Evolutionary conservation across 2,888 invertebrate genomes (phyloP).

Genomic region (Limenitis camilla): DNA sequence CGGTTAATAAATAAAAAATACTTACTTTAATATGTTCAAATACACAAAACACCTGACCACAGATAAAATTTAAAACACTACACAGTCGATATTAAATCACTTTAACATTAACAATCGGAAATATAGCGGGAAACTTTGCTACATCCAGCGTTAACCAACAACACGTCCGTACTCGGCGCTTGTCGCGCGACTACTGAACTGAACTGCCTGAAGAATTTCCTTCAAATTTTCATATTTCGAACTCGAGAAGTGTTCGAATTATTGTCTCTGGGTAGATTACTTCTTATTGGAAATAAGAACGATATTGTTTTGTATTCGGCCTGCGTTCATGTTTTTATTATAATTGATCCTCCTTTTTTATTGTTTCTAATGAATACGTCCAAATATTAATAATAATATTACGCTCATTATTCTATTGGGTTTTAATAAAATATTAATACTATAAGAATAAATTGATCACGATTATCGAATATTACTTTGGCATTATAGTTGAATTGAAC

Average conservation of each 20-base stretch:
- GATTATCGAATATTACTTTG: no score
- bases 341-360: slow-evolving; percentile 11
- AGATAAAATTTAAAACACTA: neutral
- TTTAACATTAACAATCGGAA: slow-evolving; percentile 27
- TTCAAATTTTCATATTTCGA: slow-evolving; percentile 46
- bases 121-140: slow-evolving; percentile 46
- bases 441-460: no score
- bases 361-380: neutral
- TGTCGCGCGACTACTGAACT: slow-evolving; percentile 46
- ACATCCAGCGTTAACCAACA: slow-evolving; percentile 21
- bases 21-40: slow-evolving; percentile 8
- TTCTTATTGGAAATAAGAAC: slow-evolving; percentile 4
- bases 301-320: slow-evolving; percentile 4
- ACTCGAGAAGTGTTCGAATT: slow-evolving; percentile 46
- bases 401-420: no score
- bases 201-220: slow-evolving; percentile 38
- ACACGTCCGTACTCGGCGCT: slow-evolving; percentile 40
- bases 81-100: slow-evolving; percentile 14
- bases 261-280: slow-evolving; percentile 33
- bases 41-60: slow-evolving; percentile 7
- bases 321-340: neutral
- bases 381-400: neutral
- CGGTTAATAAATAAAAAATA: neutral
- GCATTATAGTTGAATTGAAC: no score
- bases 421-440: no score